Percentiles rank a stretch among this genome's conserved stretches.
Conservation (phyloP, 1,140 invertebrate species). For the Saxidomus purpurata region DNA sequence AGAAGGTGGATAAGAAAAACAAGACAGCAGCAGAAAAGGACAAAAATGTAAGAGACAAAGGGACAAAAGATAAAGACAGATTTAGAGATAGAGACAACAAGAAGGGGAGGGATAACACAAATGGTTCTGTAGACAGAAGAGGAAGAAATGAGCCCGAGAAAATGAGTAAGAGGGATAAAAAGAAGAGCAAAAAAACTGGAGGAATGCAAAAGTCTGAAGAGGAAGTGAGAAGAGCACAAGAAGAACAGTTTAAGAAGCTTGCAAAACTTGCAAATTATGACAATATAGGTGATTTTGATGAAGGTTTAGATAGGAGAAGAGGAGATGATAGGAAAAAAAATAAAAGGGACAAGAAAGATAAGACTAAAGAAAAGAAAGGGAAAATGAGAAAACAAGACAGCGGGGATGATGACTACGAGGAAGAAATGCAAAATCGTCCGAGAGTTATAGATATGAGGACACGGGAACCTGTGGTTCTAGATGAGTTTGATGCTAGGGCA, state of each 20-base stretch:
- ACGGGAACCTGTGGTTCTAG: not conserved
- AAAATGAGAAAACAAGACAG: slow-evolving; percentile 26
- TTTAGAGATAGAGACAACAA: not conserved
- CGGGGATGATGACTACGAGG: slow-evolving; percentile 22
- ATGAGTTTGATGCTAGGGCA: slow-evolving; percentile 29
- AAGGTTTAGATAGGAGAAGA: slow-evolving; percentile 79
- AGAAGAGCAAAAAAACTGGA: not conserved
- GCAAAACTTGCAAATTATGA: slow-evolving; percentile 65
- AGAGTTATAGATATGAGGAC: slow-evolving; percentile 30
- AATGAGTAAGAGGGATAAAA: slow-evolving; percentile 34
- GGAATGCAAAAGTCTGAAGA: slow-evolving; percentile 4
- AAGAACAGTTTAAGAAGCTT: slow-evolving; percentile 52
- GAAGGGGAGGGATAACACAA: slow-evolving; percentile 21
- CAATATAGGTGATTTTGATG: slow-evolving; percentile 56
- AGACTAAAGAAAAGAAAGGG: slow-evolving; percentile 37
- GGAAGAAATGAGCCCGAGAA: slow-evolving; percentile 17
- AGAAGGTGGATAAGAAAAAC: slow-evolving; percentile 42
- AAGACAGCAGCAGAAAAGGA: slow-evolving; percentile 15
- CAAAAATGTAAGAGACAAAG: slow-evolving; percentile 41
- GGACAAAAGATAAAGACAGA: slow-evolving; percentile 23
- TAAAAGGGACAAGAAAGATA: slow-evolving; percentile 40
- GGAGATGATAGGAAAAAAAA: slow-evolving; percentile 27
- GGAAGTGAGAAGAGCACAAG: slow-evolving; percentile 27
- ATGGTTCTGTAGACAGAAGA: slow-evolving; percentile 15
- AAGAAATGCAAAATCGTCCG: not conserved